Percentiles rank a stretch among this genome's conserved stretches.
Evolutionary conservation across 1,140 invertebrate genomes (phyloP).

Genomic region (Anadara kagoshimensis): DNA sequence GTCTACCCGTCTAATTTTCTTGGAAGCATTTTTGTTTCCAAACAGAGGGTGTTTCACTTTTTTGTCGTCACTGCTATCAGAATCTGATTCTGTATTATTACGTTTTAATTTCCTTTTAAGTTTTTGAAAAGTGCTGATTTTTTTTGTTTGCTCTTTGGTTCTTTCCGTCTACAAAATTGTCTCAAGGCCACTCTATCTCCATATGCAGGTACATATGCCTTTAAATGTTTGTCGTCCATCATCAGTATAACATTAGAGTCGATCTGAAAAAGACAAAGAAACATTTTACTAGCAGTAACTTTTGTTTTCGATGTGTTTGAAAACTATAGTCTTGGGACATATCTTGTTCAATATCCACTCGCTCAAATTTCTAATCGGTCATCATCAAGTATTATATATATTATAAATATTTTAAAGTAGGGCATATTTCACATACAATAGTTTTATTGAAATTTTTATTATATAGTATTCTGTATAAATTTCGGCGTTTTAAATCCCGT

Average conservation of each 20-base stretch:
- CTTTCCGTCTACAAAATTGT: background rate
- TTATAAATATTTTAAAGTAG: too few species aligned
- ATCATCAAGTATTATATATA: too few species aligned
- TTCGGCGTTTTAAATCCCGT: too few species aligned
- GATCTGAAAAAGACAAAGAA: conserved; percentile 4
- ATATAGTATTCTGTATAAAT: too few species aligned
- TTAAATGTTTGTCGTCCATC: background rate
- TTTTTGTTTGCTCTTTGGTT: background rate
- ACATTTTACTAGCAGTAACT: too few species aligned
- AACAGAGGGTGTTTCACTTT: background rate
- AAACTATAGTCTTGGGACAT: too few species aligned
- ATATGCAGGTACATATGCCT: background rate
- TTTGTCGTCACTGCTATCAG: background rate
- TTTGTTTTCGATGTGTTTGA: too few species aligned
- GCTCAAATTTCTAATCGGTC: too few species aligned
- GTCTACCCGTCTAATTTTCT: conserved; percentile 5
- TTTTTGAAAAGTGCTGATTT: conserved; percentile 2
- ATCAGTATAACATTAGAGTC: conserved; percentile 2
- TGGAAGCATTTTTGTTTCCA: conserved; percentile 2
- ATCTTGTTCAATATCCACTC: too few species aligned
- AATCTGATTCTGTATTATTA: background rate
- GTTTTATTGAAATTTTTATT: too few species aligned
- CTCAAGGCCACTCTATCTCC: background rate
- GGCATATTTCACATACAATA: too few species aligned
- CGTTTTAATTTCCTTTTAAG: conserved; percentile 5